phyloP scores from a whole-genome alignment of 2,113 vertebrate species.

The Aegithalos caudatus region DNA sequence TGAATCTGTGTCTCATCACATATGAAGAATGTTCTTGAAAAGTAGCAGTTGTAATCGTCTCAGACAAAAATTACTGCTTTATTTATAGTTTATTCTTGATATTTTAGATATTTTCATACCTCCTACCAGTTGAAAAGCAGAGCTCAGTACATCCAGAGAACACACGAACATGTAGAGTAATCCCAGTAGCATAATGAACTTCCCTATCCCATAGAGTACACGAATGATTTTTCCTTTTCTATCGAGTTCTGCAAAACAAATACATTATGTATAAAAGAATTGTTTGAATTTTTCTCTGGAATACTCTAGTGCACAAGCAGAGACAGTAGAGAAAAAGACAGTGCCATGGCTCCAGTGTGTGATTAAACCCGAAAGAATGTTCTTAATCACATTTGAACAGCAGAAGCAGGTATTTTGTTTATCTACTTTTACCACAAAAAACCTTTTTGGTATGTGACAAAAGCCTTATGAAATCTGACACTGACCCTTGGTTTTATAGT shows the following conservation, averaged over 20 bases:
- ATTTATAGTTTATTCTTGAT: not conserved
- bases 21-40: not conserved
- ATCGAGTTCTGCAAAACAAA: constrained; percentile 82
- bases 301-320: not conserved
- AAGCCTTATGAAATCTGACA: not conserved
- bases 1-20: not conserved
- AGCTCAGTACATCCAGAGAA: constrained; percentile 93
- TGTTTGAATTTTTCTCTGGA: not conserved
- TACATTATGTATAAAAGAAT: not conserved
- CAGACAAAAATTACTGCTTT: not conserved
- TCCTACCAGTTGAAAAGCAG: constrained; percentile 94
- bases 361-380: constrained; percentile 35
- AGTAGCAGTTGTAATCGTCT: not conserved
- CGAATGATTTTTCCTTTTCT: constrained; percentile 80
- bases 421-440: not conserved
- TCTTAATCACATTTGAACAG: constrained; percentile 19
- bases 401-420: not conserved
- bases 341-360: not conserved
- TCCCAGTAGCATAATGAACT: constrained; percentile 78
- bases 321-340: not conserved
- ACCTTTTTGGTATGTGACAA: not conserved
- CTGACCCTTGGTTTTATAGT: not conserved
- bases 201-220: constrained; percentile 74
- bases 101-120: constrained; percentile 72
- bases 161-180: constrained; percentile 95